Percentiles rank a stretch among this genome's conserved stretches.
Evolutionary conservation across 2,797 vertebrate species (phyloP).

Genomic region (Hemibagrus guttatus): DNA sequence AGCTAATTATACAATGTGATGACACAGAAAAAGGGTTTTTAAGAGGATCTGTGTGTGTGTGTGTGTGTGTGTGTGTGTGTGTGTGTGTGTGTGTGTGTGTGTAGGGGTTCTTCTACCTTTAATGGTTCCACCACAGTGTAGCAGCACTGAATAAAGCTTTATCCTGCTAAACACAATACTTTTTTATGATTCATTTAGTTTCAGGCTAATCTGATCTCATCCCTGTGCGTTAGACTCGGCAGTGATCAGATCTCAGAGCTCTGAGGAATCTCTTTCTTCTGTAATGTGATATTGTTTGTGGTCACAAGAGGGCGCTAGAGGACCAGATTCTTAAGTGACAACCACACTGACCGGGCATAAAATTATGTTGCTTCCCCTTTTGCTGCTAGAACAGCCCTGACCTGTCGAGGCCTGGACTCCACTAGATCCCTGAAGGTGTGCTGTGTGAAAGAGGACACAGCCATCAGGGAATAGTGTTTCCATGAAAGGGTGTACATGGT

Average conservation of each 20-base stretch:
- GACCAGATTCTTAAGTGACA: neutral
- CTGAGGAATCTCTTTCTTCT: neutral
- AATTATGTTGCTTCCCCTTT: no score
- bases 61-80: no score
- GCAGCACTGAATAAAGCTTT: neutral
- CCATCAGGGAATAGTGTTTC: no score
- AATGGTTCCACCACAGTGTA: neutral
- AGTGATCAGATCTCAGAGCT: neutral
- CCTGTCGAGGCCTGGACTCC: no score
- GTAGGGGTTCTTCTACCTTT: neutral
- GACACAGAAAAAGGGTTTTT: neutral
- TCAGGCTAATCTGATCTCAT: neutral
- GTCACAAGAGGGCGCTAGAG: conserved; percentile 46
- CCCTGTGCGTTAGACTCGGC: neutral
- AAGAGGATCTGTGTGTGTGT: neutral
- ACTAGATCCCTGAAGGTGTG: no score
- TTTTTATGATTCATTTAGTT: neutral
- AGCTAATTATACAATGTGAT: neutral
- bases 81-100: no score
- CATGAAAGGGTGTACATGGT: no score
- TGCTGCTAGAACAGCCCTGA: no score
- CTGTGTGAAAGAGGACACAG: no score
- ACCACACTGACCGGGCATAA: no score
- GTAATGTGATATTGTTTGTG: neutral
- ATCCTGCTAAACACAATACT: neutral